These are phyloP conservation scores for Drosophila borealis DNA, from an alignment of 2,888 invertebrate species.

Conservation along the genomic window DNA sequence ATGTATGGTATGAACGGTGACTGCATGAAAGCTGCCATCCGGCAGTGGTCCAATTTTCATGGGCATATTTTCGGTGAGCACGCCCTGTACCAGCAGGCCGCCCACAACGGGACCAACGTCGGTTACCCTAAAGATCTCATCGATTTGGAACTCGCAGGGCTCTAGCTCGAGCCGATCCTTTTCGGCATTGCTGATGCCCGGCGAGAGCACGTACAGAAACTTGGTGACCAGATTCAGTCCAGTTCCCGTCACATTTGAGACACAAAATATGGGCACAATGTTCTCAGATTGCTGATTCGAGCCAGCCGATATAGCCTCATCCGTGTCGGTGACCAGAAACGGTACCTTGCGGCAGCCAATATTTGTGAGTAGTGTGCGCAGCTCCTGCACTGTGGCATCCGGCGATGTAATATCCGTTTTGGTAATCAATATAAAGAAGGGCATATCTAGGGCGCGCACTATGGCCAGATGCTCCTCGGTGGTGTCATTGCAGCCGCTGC, in stretches of 20 bases:
- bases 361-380: slow-evolving; percentile 88
- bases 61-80: slow-evolving; percentile 93
- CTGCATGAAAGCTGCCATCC: slow-evolving; percentile 91
- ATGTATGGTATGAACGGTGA: slow-evolving; percentile 93
- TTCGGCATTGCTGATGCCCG: slow-evolving; percentile 88
- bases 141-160: slow-evolving; percentile 94
- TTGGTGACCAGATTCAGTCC: slow-evolving; percentile 93
- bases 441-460: slow-evolving; percentile 91
- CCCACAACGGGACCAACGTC: slow-evolving; percentile 94
- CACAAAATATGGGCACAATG: slow-evolving; percentile 92
- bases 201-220: slow-evolving; percentile 93
- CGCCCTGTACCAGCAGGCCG: slow-evolving; percentile 93
- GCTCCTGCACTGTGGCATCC: slow-evolving; percentile 86
- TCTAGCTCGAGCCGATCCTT: slow-evolving; percentile 90
- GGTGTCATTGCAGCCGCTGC: slow-evolving; percentile 92
- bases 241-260: slow-evolving; percentile 95
- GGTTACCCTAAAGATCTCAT: slow-evolving; percentile 95
- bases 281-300: slow-evolving; percentile 88
- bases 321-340: slow-evolving; percentile 88
- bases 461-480: slow-evolving; percentile 97
- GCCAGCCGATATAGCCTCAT: slow-evolving; percentile 91
- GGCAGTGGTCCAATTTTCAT: slow-evolving; percentile 91
- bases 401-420: slow-evolving; percentile 94
- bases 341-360: slow-evolving; percentile 89
- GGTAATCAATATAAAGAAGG: slow-evolving; percentile 96